These are phyloP conservation scores for Psammodynastes pulverulentus DNA, from an alignment of 2,113 vertebrate species.

Conservation along the genomic window DNA sequence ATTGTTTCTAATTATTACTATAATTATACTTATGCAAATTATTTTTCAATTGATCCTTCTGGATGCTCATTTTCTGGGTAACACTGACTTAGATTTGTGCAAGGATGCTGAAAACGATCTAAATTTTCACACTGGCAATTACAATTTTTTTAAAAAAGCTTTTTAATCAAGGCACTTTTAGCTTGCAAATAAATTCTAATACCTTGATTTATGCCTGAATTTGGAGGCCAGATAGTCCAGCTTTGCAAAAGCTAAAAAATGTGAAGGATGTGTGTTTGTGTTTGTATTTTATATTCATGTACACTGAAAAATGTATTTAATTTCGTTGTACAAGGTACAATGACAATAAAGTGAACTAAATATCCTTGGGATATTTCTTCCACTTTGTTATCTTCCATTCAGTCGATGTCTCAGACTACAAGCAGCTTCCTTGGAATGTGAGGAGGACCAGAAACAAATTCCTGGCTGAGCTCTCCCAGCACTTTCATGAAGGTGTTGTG, in stretches of 20 bases:
- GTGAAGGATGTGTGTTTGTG: too few species aligned
- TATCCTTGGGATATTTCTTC: background rate
- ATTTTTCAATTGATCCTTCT: background rate
- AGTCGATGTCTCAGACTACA: background rate
- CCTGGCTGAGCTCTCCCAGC: background rate
- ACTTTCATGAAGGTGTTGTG: background rate
- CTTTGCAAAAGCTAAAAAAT: background rate
- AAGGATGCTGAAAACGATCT: background rate
- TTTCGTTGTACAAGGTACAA: too few species aligned
- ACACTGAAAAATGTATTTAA: too few species aligned
- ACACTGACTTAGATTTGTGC: background rate
- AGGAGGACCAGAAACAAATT: background rate
- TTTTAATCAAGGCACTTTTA: too few species aligned
- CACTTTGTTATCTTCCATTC: background rate
- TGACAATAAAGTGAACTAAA: too few species aligned
- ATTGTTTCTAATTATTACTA: background rate
- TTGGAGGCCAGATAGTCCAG: background rate
- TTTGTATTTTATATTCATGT: too few species aligned
- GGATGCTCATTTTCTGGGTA: background rate
- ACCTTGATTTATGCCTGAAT: background rate
- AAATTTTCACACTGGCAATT: background rate
- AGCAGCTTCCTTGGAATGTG: background rate
- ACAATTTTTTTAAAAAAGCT: too few species aligned
- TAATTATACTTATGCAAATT: background rate
- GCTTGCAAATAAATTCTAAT: background rate